Percentiles rank a stretch among this genome's conserved stretches.
Evolutionary conservation across 2,113 vertebrate species (phyloP).

Genomic region (Excalfactoria chinensis): DNA sequence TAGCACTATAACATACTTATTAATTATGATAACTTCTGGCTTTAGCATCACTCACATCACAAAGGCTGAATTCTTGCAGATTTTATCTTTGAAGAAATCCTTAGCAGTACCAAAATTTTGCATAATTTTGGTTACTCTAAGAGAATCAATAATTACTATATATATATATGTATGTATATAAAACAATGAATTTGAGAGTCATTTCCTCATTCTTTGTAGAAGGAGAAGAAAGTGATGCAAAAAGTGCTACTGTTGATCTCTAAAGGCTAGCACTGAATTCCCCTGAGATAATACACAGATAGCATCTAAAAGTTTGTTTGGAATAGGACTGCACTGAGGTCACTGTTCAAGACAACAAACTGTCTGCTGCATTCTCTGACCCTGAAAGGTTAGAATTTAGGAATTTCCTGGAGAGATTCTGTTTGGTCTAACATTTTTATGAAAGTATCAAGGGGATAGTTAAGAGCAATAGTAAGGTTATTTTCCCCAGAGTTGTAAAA

Average conservation of each 20-base stretch:
- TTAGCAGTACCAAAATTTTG: neutral
- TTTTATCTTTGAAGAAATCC: neutral
- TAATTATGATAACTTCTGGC: neutral
- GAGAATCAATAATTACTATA: neutral
- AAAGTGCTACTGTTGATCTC: slow-evolving; percentile 71
- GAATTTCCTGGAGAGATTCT: slow-evolving; percentile 81
- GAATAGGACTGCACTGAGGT: slow-evolving; percentile 77
- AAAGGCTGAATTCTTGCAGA: neutral
- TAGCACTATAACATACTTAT: neutral
- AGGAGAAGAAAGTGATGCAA: slow-evolving; percentile 58
- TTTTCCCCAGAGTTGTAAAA: slow-evolving; percentile 70
- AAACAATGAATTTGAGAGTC: slow-evolving; percentile 33
- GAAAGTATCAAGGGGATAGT: slow-evolving; percentile 74
- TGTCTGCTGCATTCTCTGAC: slow-evolving; percentile 76
- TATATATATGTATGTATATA: slow-evolving; percentile 18
- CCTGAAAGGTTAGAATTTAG: slow-evolving; percentile 81
- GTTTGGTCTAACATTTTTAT: slow-evolving; percentile 79
- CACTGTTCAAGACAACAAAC: slow-evolving; percentile 78
- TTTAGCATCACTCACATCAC: neutral
- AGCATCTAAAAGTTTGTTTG: slow-evolving; percentile 82
- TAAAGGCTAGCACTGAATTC: slow-evolving; percentile 37
- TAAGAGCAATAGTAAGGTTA: slow-evolving; percentile 57
- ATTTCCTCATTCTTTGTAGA: slow-evolving; percentile 55
- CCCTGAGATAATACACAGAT: slow-evolving; percentile 74
- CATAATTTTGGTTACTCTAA: neutral